A percentile compares a stretch with the other conserved stretches of the same genome.
Conservation (phyloP, 2,113 vertebrate genomes). For the Tonatia bakeri region DNA sequence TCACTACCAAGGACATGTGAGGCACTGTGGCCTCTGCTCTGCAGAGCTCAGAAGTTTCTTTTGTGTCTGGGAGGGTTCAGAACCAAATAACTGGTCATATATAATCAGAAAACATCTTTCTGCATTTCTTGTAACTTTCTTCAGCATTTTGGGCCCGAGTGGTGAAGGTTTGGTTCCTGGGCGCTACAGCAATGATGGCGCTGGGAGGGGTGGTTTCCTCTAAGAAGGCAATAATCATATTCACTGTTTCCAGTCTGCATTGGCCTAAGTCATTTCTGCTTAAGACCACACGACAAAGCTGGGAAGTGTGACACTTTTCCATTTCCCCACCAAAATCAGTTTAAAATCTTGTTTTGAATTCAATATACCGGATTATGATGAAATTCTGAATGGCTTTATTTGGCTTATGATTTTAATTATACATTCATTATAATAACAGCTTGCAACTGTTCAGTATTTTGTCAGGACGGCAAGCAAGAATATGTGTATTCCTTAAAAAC, state of each 20-base stretch:
- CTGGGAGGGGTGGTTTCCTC: neutral
- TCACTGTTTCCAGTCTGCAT: neutral
- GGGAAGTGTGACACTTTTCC: neutral
- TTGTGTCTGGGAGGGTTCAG: neutral
- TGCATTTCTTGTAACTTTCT: neutral
- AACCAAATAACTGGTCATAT: neutral
- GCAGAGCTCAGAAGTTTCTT: neutral
- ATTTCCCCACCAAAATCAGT: neutral
- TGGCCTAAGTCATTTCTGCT: neutral
- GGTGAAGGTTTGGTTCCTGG: neutral
- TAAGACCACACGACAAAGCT: neutral
- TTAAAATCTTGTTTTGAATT: conserved; percentile 48
- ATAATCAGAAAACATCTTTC: neutral
- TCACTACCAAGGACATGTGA: neutral
- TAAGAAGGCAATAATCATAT: neutral
- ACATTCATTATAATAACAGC: neutral
- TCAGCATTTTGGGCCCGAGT: neutral
- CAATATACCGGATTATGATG: conserved; percentile 11
- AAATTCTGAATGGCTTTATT: conserved; percentile 38
- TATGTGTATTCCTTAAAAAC: conserved; percentile 65
- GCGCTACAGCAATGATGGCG: neutral
- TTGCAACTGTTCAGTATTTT: conserved; percentile 8
- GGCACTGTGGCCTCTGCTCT: neutral
- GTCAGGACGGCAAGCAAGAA: conserved; percentile 63
- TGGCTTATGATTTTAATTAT: conserved; percentile 31